A percentile compares a stretch with the other conserved stretches of the same genome.
Conservation (phyloP, 2,113 vertebrate genomes). For the Narcine bancroftii region DNA sequence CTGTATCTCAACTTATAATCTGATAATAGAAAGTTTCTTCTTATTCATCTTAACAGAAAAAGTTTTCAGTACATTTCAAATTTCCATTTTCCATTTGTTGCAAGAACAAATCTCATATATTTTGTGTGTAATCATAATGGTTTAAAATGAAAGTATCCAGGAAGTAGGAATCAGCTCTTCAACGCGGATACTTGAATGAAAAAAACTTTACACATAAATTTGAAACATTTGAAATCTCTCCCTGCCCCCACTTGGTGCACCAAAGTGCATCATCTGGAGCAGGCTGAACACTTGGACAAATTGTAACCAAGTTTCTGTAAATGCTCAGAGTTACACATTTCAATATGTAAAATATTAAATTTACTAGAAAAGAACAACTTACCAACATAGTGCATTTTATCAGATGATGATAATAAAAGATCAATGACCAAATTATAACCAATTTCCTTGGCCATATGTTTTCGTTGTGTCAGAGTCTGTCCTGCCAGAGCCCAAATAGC, state of each 20-base stretch:
- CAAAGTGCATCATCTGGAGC: not conserved
- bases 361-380: conserved; percentile 40
- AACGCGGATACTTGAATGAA: not conserved
- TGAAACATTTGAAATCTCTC: not conserved
- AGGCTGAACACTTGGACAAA: not conserved
- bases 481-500: conserved; percentile 64
- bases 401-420: conserved; percentile 62
- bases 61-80: too few relatives aligned
- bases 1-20: too few relatives aligned
- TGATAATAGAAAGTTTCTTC: too few relatives aligned
- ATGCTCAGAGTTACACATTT: not conserved
- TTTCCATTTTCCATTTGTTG: too few relatives aligned
- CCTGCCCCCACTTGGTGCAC: not conserved
- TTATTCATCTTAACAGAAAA: too few relatives aligned
- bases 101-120: too few relatives aligned
- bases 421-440: conserved; percentile 63
- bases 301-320: not conserved
- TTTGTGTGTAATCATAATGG: not conserved
- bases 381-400: conserved; percentile 69
- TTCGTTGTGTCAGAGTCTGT: conserved; percentile 60
- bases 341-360: not conserved
- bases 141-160: not conserved
- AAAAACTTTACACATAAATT: not conserved
- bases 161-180: not conserved
- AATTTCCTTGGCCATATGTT: conserved; percentile 60